These are phyloP conservation scores for Cyclina sinensis DNA, from an alignment of 1,140 invertebrate species.

Conservation along the genomic window DNA sequence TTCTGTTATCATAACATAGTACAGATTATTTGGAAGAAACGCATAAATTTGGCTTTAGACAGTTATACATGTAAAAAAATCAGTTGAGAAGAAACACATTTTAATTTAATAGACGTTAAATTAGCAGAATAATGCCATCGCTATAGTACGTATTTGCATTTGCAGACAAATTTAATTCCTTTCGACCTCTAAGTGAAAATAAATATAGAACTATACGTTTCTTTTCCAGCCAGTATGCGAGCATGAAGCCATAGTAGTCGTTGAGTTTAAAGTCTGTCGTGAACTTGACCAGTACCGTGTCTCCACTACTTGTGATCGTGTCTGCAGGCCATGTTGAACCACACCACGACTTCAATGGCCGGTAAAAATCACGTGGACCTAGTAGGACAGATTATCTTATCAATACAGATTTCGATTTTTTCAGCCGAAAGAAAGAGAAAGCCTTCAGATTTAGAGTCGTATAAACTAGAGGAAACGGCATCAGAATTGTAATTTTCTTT, in stretches of 20 bases:
- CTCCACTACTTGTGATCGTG: slow-evolving; percentile 9
- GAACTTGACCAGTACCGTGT: slow-evolving; percentile 31
- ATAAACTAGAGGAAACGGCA: too few species aligned
- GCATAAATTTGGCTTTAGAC: not conserved
- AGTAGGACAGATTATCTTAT: too few species aligned
- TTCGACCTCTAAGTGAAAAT: too few species aligned
- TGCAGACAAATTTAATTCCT: too few species aligned
- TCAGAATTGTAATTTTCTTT: too few species aligned
- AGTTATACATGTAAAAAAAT: too few species aligned
- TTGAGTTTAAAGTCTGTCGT: slow-evolving; percentile 54
- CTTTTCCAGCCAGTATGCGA: slow-evolving; percentile 56
- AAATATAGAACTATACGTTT: slow-evolving; percentile 33
- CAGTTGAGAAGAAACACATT: too few species aligned
- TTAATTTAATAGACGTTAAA: too few species aligned
- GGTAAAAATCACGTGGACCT: slow-evolving; percentile 39
- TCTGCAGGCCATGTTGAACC: slow-evolving; percentile 36
- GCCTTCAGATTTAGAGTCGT: too few species aligned
- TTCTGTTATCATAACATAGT: too few species aligned
- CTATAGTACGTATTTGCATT: too few species aligned
- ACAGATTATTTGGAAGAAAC: not conserved
- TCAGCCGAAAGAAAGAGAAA: not conserved
- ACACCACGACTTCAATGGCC: slow-evolving; percentile 45
- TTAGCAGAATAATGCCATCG: too few species aligned
- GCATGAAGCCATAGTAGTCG: slow-evolving; percentile 59
- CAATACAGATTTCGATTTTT: not conserved